Evolutionary conservation across 2,797 vertebrate genomes (phyloP).

Genomic region (Semotilus atromaculatus): DNA sequence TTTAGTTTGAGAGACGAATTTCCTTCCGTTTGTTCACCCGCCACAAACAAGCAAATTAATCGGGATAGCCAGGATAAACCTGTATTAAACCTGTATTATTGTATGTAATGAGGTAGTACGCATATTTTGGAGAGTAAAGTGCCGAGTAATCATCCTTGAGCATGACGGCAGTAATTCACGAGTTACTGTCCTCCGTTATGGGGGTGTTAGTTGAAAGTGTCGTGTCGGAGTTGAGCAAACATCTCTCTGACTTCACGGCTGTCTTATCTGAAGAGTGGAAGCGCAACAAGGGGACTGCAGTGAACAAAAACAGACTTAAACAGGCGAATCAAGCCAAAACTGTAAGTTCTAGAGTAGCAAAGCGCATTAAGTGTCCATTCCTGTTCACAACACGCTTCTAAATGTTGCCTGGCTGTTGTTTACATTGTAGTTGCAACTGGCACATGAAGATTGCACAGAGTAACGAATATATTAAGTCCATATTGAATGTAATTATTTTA

Average conservation of each 20-base stretch:
- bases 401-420: background rate
- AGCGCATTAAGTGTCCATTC: background rate
- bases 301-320: slow-evolving; percentile 35
- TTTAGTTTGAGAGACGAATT: background rate
- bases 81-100: background rate
- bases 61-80: background rate
- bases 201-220: slow-evolving; percentile 46
- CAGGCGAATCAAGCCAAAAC: slow-evolving; percentile 40
- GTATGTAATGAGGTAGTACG: background rate
- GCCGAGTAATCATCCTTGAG: background rate
- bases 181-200: slow-evolving; percentile 46
- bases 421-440: background rate
- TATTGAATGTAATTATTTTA: background rate
- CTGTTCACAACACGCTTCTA: background rate
- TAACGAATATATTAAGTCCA: background rate
- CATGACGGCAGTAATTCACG: slow-evolving; percentile 37
- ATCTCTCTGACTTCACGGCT: slow-evolving; percentile 39
- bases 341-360: slow-evolving; percentile 24
- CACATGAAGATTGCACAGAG: background rate
- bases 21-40: slow-evolving; percentile 20
- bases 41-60: slow-evolving; percentile 12
- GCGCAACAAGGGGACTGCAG: slow-evolving; percentile 10
- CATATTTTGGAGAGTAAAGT: background rate
- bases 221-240: slow-evolving; percentile 46
- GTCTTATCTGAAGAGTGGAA: slow-evolving; percentile 39